Evolutionary conservation across 1,140 invertebrate species (phyloP).

Genomic region (Eurytemora carolleeae): DNA sequence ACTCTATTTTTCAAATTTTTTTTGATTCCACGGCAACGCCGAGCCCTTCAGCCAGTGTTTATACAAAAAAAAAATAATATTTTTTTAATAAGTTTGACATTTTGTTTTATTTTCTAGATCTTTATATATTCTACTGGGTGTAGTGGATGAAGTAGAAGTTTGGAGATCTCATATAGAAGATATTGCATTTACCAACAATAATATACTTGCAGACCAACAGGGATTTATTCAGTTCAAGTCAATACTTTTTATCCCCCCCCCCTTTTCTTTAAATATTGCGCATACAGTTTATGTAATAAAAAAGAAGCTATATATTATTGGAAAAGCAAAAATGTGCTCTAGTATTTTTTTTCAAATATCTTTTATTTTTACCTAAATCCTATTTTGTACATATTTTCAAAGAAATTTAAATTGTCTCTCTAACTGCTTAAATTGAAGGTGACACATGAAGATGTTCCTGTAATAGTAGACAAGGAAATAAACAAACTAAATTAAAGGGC

Average conservation of each 20-base stretch:
- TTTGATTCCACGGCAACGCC: neutral
- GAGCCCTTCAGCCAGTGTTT: neutral
- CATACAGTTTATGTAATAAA: too few species aligned
- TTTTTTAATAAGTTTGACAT: neutral
- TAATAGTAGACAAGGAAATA: constrained; percentile 51
- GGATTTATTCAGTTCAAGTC: neutral
- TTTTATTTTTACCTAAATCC: neutral
- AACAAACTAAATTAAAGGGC: neutral
- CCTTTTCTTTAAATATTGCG: too few species aligned
- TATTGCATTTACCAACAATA: neutral
- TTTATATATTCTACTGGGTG: neutral
- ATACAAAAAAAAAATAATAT: neutral
- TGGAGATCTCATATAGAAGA: neutral
- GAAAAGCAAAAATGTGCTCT: neutral
- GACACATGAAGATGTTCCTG: constrained; percentile 61
- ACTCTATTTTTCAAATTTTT: neutral
- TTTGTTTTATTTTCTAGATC: neutral
- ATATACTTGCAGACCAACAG: neutral
- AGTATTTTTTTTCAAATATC: neutral
- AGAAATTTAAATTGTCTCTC: neutral
- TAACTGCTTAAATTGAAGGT: constrained; percentile 35
- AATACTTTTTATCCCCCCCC: neutral
- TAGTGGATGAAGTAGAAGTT: neutral
- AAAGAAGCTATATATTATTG: too few species aligned
- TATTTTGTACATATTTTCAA: neutral